These are phyloP conservation scores for Anomalospiza imberbis DNA, from an alignment of 2,797 vertebrate genomes.

Conservation along the genomic window DNA sequence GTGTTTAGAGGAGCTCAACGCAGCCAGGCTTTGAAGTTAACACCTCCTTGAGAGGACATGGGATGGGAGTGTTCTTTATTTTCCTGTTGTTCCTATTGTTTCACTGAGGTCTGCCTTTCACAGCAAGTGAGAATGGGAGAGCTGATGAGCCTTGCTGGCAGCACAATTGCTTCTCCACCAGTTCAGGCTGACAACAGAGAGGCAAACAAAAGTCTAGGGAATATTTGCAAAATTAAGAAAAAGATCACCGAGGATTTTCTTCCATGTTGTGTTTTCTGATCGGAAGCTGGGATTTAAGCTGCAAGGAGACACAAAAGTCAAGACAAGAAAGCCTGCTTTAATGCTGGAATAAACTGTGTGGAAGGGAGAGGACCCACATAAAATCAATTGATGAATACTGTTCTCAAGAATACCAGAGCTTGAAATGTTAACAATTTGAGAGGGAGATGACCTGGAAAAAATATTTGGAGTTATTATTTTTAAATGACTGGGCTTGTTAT, in stretches of 20 bases:
- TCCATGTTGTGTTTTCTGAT: neutral
- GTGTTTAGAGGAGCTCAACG: neutral
- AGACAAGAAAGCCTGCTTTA: neutral
- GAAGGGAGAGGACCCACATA: neutral
- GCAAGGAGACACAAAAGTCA: neutral
- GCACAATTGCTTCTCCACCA: neutral
- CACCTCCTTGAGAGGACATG: slow-evolving; percentile 49
- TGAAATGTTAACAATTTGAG: neutral
- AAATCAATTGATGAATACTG: neutral
- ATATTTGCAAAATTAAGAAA: neutral
- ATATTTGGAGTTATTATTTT: neutral
- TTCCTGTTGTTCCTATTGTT: slow-evolving; percentile 60
- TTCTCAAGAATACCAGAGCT: neutral
- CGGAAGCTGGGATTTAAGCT: neutral
- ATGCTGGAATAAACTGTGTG: neutral
- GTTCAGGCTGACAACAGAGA: neutral
- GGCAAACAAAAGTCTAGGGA: neutral
- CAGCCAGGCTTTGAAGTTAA: slow-evolving; percentile 48
- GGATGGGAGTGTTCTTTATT: slow-evolving; percentile 62
- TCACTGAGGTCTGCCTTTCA: slow-evolving; percentile 26
- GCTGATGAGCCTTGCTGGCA: neutral
- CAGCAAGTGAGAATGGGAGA: neutral
- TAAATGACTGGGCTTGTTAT: neutral
- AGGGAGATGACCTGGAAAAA: neutral
- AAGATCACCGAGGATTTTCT: neutral